Evolutionary conservation across 2,797 vertebrate genomes (phyloP).

Genomic region (Artibeus lituratus): DNA sequence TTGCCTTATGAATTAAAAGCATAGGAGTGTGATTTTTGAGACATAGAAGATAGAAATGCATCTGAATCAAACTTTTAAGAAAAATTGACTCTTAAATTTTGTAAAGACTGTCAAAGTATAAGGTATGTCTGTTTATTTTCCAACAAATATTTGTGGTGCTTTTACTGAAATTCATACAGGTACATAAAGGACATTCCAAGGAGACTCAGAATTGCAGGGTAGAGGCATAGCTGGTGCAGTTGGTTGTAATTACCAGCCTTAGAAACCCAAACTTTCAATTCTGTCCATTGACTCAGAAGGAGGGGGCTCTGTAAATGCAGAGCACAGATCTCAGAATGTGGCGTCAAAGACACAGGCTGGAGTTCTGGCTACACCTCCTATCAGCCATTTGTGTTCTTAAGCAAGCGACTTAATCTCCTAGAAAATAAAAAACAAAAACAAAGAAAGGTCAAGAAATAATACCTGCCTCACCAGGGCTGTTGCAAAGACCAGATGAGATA

Average conservation of each 20-base stretch:
- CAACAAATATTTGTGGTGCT: neutral
- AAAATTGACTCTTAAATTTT: neutral
- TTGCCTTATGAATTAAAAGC: neutral
- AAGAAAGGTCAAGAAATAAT: conserved; percentile 36
- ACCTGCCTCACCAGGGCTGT: neutral
- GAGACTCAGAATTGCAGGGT: neutral
- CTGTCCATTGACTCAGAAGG: neutral
- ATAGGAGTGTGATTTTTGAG: neutral
- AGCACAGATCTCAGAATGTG: conserved; percentile 16
- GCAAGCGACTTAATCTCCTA: conserved; percentile 58
- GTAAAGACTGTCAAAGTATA: neutral
- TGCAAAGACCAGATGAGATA: conserved; percentile 45
- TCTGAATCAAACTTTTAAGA: neutral
- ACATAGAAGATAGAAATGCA: neutral
- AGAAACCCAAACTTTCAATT: neutral
- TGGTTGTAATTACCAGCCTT: neutral
- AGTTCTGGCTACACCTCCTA: neutral
- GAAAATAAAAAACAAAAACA: neutral
- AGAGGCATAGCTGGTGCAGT: neutral
- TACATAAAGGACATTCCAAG: neutral
- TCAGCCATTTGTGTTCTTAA: conserved; percentile 46
- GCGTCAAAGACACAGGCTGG: conserved; percentile 1
- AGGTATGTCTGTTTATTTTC: neutral
- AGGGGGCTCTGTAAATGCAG: neutral
- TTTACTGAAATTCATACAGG: neutral